A percentile compares a stretch with the other conserved stretches of the same genome.
Conservation (phyloP, 2,888 invertebrate genomes). For the Lithophane ornitopus region DNA sequence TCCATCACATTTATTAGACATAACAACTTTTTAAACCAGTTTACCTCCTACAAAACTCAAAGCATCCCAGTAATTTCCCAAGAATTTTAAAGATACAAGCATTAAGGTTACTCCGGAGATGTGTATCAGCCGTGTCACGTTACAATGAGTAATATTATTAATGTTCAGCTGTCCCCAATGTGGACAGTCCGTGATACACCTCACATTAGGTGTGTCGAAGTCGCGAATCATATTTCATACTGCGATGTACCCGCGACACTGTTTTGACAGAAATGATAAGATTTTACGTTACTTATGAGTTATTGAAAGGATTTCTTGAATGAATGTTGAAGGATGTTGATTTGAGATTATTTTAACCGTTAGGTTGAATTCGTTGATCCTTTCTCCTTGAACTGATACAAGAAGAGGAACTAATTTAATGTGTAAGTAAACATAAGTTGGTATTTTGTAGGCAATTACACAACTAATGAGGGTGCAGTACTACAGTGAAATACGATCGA, state of each 20-base stretch:
- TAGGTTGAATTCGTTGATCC: neutral
- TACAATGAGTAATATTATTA: conserved; percentile 88
- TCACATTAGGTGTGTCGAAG: conserved; percentile 85
- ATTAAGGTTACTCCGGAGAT: conserved; percentile 71
- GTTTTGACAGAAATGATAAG: conserved; percentile 85
- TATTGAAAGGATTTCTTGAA: conserved; percentile 66
- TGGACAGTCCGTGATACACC: conserved; percentile 72
- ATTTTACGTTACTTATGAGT: conserved; percentile 71
- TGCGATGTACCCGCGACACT: conserved; percentile 74
- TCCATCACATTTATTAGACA: neutral
- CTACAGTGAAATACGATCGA: neutral
- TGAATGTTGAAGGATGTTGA: conserved; percentile 40
- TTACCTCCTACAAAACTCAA: conserved; percentile 5
- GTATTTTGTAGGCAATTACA: neutral
- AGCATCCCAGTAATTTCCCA: conserved; percentile 58
- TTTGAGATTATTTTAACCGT: conserved; percentile 34
- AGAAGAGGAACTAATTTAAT: neutral
- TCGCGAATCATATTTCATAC: conserved; percentile 84
- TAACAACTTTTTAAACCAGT: conserved; percentile 13
- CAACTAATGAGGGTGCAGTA: neutral
- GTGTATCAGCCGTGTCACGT: conserved; percentile 77
- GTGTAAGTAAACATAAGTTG: neutral
- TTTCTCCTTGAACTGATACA: neutral
- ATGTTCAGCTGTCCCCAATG: conserved; percentile 82
- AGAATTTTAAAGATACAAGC: conserved; percentile 67